Percentiles rank a stretch among this genome's conserved stretches.
Conservation (phyloP, 2,797 vertebrate genomes). For the Epinephelus malabaricus region DNA sequence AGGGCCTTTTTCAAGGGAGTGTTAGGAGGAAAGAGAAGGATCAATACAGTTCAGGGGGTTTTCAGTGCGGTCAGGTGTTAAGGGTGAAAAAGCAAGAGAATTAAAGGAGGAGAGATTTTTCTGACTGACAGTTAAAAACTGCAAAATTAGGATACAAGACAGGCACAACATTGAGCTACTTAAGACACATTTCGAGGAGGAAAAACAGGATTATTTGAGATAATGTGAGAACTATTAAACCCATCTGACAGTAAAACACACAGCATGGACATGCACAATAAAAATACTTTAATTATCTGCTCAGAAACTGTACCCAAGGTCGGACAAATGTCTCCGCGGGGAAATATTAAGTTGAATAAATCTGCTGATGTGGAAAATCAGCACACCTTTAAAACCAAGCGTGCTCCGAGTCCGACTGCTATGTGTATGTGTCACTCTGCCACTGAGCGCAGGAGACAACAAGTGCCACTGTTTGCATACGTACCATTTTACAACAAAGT, state of each 20-base stretch:
- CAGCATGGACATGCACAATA: not conserved
- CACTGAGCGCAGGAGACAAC: not conserved
- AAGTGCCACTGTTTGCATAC: slow-evolving; percentile 29
- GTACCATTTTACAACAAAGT: slow-evolving; percentile 20
- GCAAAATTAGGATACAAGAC: slow-evolving; percentile 51
- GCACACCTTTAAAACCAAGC: not conserved
- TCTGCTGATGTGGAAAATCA: not conserved
- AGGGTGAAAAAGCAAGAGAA: slow-evolving; percentile 64
- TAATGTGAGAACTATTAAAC: slow-evolving; percentile 7
- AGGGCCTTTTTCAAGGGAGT: slow-evolving; percentile 73
- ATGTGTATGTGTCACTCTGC: slow-evolving; percentile 8
- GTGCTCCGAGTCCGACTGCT: not conserved
- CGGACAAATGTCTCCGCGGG: not conserved
- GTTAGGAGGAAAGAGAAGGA: slow-evolving; percentile 67
- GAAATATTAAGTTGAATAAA: not conserved
- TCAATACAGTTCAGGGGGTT: slow-evolving; percentile 56
- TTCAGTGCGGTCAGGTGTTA: slow-evolving; percentile 74
- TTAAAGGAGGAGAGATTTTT: slow-evolving; percentile 51
- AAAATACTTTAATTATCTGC: not conserved
- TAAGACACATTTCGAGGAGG: slow-evolving; percentile 36
- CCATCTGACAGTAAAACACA: not conserved
- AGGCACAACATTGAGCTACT: slow-evolving; percentile 44
- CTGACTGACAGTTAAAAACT: slow-evolving; percentile 42
- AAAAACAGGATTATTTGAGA: slow-evolving; percentile 18
- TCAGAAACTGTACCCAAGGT: not conserved